A percentile compares a stretch with the other conserved stretches of the same genome.
phyloP scores from a whole-genome alignment of 1,140 invertebrate species.

The Halictus rubicundus region DNA sequence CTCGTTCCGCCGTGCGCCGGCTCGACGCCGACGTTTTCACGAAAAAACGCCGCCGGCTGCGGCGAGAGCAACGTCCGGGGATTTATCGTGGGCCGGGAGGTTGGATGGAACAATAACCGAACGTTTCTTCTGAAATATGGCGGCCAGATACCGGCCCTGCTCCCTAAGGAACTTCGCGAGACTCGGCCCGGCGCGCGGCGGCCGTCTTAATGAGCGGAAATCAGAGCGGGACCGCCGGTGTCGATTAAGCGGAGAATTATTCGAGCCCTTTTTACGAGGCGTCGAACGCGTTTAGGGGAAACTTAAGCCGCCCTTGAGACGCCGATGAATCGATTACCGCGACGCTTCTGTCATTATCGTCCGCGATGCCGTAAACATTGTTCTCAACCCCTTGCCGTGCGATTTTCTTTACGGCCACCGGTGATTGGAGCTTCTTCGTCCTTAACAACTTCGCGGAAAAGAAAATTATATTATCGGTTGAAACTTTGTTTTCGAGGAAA shows the following conservation, averaged over 20 bases:
- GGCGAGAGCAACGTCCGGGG: background rate
- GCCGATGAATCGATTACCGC: constrained; percentile 12
- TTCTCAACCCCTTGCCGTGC: too few relatives aligned
- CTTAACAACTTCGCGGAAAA: too few relatives aligned
- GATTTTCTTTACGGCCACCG: background rate
- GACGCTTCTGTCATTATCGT: constrained; percentile 6
- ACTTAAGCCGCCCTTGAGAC: background rate
- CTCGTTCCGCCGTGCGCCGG: too few relatives aligned
- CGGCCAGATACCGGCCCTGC: constrained; percentile 4
- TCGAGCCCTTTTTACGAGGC: constrained; percentile 25
- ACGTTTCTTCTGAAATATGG: constrained; percentile 45
- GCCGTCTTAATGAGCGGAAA: constrained; percentile 18
- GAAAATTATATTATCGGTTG: too few relatives aligned
- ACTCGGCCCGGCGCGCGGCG: constrained; percentile 5
- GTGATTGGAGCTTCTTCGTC: too few relatives aligned
- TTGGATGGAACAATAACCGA: constrained; percentile 57
- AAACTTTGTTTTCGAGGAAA: too few relatives aligned
- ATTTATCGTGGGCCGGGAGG: constrained; percentile 54
- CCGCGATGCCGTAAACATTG: constrained; percentile 12
- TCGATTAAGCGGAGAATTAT: constrained; percentile 17
- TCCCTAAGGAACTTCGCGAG: background rate
- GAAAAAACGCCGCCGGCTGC: background rate
- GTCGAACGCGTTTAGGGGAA: background rate
- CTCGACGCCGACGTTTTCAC: background rate
- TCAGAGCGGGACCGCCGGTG: constrained; percentile 12